phyloP scores from a whole-genome alignment of 2,888 invertebrate species.

The Tridacna crocea region DNA sequence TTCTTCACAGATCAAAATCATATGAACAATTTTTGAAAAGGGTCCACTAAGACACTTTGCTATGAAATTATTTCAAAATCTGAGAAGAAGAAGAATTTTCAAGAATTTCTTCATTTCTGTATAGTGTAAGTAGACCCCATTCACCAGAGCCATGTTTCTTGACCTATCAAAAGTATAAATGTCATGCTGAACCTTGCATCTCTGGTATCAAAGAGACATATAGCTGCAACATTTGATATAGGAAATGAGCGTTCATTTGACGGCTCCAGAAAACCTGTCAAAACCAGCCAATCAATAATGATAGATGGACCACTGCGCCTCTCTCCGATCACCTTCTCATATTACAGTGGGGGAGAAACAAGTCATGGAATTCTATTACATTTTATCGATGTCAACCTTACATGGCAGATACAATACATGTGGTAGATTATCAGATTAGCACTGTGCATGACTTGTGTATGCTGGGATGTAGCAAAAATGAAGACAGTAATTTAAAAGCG shows the following conservation, averaged over 20 bases:
- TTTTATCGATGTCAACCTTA: constrained; percentile 4
- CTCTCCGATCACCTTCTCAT: constrained; percentile 12
- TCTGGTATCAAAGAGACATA: constrained; percentile 3
- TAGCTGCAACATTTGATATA: constrained; percentile 14
- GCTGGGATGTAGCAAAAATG: no score
- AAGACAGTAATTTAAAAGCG: no score
- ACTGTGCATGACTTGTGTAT: not conserved
- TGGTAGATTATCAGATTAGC: constrained; percentile 8
- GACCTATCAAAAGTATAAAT: no score
- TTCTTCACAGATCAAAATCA: no score
- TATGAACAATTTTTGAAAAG: no score
- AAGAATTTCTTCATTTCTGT: no score
- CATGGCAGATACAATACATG: constrained; percentile 10
- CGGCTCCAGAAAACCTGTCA: constrained; percentile 25
- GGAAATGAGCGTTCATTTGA: constrained; percentile 24
- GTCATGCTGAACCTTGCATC: not conserved
- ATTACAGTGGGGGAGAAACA: constrained; percentile 9
- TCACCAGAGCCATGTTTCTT: no score
- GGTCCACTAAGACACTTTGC: no score
- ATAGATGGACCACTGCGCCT: constrained; percentile 1
- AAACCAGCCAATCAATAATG: constrained; percentile 20
- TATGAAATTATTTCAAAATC: no score
- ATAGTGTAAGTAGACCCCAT: no score
- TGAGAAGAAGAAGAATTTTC: no score
- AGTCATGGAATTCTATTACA: constrained; percentile 19